Evolutionary conservation across 2,113 vertebrate genomes (phyloP), one percentile per base, ranked within the genome.

Genomic region (Octodon degus): DNA sequence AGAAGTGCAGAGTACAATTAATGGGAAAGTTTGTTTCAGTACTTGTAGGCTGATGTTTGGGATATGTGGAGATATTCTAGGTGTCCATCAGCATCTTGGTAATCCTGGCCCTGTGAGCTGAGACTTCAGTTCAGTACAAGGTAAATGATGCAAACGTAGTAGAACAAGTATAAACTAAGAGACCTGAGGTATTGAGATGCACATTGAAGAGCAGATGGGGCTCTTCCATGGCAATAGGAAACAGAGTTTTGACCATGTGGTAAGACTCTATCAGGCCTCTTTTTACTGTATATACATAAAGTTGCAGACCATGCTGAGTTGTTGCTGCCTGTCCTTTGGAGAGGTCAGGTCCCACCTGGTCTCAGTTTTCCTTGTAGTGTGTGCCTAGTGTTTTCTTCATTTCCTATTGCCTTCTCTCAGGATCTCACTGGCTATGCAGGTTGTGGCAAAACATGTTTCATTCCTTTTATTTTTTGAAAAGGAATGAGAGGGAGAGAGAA

Each of bases 381-480:
- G 55, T 58, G 55, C 16, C 14, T 58, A 58, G 55, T 58, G 55
- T 58, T 19, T 58, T 58, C 55, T 58, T 58, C 17, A 58, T 58
- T 58, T 58, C 55, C 17, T 17, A 16, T 58, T 58, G 55, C 16
- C 14, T 16, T 16, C 16, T 58, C 55, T 58, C 17, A 58, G 55
- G 55, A 58, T 58, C 17, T 58, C 55, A 58, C 55, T 58, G 55
- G 55, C 4, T 58, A 19, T 58, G 55, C 55, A 58, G 17, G 55
- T 58, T 58, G 55, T 58, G 53, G 55, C 55, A 58, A 58, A 58
- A 37, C 11, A 50, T 30, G 58, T 10, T 40, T 80, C 12, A 30
- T 74, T 87, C 27, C 10, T 37, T 72, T 92, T 65, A 9, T 89
- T 77, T 24, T 80, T 93, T 92, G 80, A 72, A 93, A 62, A 19